Conservation (phyloP, 2,888 invertebrate species). For the Parapristionchus giblindavisi region DNA sequence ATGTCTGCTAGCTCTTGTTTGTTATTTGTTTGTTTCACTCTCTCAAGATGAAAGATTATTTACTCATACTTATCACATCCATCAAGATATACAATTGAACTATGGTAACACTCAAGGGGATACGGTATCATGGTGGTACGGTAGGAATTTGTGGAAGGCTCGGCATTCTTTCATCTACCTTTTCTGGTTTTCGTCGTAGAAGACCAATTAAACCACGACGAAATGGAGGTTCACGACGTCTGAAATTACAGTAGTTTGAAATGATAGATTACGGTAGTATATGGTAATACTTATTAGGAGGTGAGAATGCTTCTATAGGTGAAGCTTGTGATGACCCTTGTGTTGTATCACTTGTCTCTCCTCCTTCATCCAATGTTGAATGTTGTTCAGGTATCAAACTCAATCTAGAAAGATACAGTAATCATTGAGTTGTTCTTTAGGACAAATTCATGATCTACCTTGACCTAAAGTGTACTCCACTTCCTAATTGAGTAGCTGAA, state of each 20-base stretch:
- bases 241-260: neutral
- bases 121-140: slow-evolving; percentile 9
- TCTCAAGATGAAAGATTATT: too few relatives aligned
- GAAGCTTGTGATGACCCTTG: slow-evolving; percentile 12
- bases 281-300: slow-evolving; percentile 31
- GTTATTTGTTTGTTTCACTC: too few relatives aligned
- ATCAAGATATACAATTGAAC: too few relatives aligned
- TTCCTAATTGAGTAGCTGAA: neutral
- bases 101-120: too few relatives aligned
- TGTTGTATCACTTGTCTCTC: slow-evolving; percentile 35
- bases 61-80: too few relatives aligned
- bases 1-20: too few relatives aligned
- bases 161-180: slow-evolving; percentile 35
- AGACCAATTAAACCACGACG: slow-evolving; percentile 31
- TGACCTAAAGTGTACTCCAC: slow-evolving; percentile 34
- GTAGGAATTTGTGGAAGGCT: slow-evolving; percentile 22
- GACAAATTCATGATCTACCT: slow-evolving; percentile 1
- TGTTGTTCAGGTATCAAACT: slow-evolving; percentile 38
- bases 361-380: slow-evolving; percentile 30
- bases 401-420: slow-evolving; percentile 22
- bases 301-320: slow-evolving; percentile 13
- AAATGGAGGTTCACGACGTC: slow-evolving; percentile 15
- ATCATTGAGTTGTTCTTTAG: neutral
- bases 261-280: neutral
- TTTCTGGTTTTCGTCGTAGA: slow-evolving; percentile 30